phyloP scores from a whole-genome alignment of 1,140 invertebrate genomes.

The Palaemon carinicauda region DNA sequence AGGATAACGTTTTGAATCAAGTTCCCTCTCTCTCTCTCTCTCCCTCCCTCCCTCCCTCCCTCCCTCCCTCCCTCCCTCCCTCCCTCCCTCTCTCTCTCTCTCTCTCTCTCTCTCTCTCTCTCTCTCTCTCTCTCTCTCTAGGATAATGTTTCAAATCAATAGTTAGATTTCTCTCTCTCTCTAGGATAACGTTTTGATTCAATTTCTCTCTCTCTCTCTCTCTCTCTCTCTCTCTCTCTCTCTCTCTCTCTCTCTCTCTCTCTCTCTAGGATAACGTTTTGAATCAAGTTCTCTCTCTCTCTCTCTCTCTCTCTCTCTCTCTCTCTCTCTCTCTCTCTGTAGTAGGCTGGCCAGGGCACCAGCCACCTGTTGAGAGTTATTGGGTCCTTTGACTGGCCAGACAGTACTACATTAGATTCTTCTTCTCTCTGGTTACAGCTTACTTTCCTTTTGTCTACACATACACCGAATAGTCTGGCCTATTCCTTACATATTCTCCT shows the following conservation, averaged over 20 bases:
- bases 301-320: too few relatives aligned
- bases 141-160: neutral
- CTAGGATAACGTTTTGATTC: neutral
- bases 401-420: too few relatives aligned
- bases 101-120: constrained; percentile 20
- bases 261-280: neutral
- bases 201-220: constrained; percentile 19
- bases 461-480: too few relatives aligned
- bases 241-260: constrained; percentile 26
- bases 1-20: neutral
- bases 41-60: neutral
- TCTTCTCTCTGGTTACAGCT: too few relatives aligned
- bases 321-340: too few relatives aligned
- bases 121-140: neutral
- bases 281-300: too few relatives aligned
- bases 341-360: too few relatives aligned
- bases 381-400: too few relatives aligned
- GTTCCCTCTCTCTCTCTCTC: neutral
- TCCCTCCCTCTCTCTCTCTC: constrained; percentile 7
- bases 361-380: too few relatives aligned
- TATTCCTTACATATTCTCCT: too few relatives aligned
- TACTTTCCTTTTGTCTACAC: too few relatives aligned
- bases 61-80: neutral
- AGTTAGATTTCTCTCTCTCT: neutral
- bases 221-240: constrained; percentile 22